Evolutionary conservation across 2,113 vertebrate species (phyloP).

Genomic region (Carassius carassius): DNA sequence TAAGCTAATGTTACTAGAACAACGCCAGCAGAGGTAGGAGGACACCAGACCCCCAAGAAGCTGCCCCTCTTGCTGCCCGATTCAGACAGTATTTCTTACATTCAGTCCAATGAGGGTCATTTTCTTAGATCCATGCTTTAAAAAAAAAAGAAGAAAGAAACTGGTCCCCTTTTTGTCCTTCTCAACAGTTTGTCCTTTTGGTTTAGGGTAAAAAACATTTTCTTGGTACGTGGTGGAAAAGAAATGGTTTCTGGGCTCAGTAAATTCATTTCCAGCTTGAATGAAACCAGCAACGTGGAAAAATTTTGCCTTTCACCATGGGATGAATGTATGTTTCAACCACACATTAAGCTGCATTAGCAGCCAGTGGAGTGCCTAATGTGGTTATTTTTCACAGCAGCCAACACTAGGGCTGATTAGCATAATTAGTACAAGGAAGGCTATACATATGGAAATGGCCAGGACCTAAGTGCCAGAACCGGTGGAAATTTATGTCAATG

Average conservation of each 20-base stretch:
- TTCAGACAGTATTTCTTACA: slow-evolving; percentile 64
- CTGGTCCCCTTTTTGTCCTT: slow-evolving; percentile 50
- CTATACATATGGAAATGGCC: slow-evolving; percentile 96
- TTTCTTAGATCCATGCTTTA: slow-evolving; percentile 61
- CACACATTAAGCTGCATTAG: slow-evolving; percentile 96
- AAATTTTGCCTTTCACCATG: slow-evolving; percentile 90
- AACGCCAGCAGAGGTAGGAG: background rate
- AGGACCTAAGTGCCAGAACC: slow-evolving; percentile 91
- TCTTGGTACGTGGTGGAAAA: slow-evolving; percentile 76
- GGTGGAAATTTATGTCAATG: slow-evolving; percentile 93
- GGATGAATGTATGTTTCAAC: slow-evolving; percentile 96
- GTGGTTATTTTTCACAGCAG: slow-evolving; percentile 95
- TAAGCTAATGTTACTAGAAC: slow-evolving; percentile 28
- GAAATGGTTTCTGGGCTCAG: slow-evolving; percentile 84
- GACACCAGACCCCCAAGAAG: slow-evolving; percentile 2
- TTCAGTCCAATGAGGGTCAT: slow-evolving; percentile 60
- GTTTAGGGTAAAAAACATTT: slow-evolving; percentile 67
- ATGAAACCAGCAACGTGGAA: slow-evolving; percentile 97
- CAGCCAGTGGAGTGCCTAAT: slow-evolving; percentile 96
- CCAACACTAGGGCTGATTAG: slow-evolving; percentile 94
- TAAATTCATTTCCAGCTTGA: slow-evolving; percentile 94
- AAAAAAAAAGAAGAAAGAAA: slow-evolving; percentile 67
- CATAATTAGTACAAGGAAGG: slow-evolving; percentile 95
- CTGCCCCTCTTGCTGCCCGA: slow-evolving; percentile 28
- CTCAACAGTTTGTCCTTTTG: slow-evolving; percentile 62